Percentiles rank a stretch among this genome's conserved stretches.
Evolutionary conservation across 1,140 invertebrate genomes (phyloP).

Genomic region (Pogonus chalceus): DNA sequence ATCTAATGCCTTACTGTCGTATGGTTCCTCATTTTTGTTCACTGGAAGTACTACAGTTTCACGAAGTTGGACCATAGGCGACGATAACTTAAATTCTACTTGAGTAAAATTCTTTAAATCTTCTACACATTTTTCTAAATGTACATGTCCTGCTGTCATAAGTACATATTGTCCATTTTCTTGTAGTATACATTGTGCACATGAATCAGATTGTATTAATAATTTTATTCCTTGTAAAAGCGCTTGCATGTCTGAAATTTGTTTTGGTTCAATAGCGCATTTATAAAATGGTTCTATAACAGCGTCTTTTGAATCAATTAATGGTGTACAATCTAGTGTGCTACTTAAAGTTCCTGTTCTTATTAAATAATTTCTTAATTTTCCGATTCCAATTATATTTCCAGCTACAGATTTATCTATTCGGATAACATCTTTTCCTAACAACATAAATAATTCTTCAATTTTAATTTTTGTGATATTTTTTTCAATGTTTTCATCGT

Average conservation of each 20-base stretch:
- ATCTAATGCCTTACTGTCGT: background rate
- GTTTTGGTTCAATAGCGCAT: slow-evolving; percentile 87
- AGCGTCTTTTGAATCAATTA: slow-evolving; percentile 72
- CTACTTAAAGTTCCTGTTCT: slow-evolving; percentile 88
- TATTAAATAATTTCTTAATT: slow-evolving; percentile 66
- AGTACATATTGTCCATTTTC: slow-evolving; percentile 94
- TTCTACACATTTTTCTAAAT: slow-evolving; percentile 88
- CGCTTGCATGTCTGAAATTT: slow-evolving; percentile 68
- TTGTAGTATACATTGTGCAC: slow-evolving; percentile 81
- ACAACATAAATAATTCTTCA: slow-evolving; percentile 74
- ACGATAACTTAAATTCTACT: slow-evolving; percentile 79
- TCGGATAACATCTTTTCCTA: slow-evolving; percentile 84
- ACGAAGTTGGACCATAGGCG: slow-evolving; percentile 91
- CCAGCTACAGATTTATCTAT: slow-evolving; percentile 76
- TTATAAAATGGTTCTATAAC: slow-evolving; percentile 76
- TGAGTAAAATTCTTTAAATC: slow-evolving; percentile 80
- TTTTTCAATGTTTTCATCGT: slow-evolving; percentile 31
- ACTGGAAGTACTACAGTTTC: slow-evolving; percentile 76
- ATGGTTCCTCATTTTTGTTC: too few relatives aligned
- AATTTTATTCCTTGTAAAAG: slow-evolving; percentile 72
- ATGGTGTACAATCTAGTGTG: slow-evolving; percentile 75
- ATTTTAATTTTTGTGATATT: slow-evolving; percentile 47
- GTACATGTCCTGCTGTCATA: slow-evolving; percentile 95
- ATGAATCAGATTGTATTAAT: slow-evolving; percentile 88
- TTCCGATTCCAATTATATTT: slow-evolving; percentile 80